These are phyloP conservation scores for Podarcis raffonei DNA, from an alignment of 2,113 vertebrate species.

Conservation along the genomic window DNA sequence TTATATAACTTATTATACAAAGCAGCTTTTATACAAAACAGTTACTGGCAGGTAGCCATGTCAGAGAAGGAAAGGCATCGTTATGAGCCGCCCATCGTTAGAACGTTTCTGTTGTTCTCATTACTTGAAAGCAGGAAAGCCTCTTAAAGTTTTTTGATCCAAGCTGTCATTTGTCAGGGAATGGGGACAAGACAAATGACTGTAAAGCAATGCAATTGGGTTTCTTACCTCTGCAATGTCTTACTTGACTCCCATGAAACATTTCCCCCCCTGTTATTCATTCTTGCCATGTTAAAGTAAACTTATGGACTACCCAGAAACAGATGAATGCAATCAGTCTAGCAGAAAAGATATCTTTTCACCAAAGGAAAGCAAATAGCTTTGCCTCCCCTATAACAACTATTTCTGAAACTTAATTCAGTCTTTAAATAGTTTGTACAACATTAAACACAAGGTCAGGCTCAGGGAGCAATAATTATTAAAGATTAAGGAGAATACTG, in stretches of 20 bases:
- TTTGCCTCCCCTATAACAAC: constrained; percentile 60
- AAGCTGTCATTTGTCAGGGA: constrained; percentile 65
- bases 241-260: constrained; percentile 66
- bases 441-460: constrained; percentile 65
- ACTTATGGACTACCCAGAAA: constrained; percentile 59
- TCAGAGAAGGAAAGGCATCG: constrained; percentile 56
- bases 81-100: constrained; percentile 57
- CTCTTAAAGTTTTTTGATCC: constrained; percentile 68
- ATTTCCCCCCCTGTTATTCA: constrained; percentile 68
- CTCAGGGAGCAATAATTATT: constrained; percentile 59
- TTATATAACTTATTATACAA: constrained; percentile 57
- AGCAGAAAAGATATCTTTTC: constrained; percentile 54
- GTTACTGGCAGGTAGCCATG: constrained; percentile 61
- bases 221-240: constrained; percentile 65
- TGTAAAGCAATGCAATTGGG: constrained; percentile 65
- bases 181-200: constrained; percentile 64
- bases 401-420: constrained; percentile 70
- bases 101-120: constrained; percentile 69
- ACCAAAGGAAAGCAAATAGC: constrained; percentile 70
- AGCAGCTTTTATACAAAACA: constrained; percentile 58
- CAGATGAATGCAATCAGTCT: constrained; percentile 65
- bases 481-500: constrained; percentile 62
- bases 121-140: constrained; percentile 64
- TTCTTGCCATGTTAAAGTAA: constrained; percentile 66
- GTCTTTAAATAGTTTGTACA: constrained; percentile 73